phyloP scores from a whole-genome alignment of 2,113 vertebrate genomes.

The Deroptyus accipitrinus region DNA sequence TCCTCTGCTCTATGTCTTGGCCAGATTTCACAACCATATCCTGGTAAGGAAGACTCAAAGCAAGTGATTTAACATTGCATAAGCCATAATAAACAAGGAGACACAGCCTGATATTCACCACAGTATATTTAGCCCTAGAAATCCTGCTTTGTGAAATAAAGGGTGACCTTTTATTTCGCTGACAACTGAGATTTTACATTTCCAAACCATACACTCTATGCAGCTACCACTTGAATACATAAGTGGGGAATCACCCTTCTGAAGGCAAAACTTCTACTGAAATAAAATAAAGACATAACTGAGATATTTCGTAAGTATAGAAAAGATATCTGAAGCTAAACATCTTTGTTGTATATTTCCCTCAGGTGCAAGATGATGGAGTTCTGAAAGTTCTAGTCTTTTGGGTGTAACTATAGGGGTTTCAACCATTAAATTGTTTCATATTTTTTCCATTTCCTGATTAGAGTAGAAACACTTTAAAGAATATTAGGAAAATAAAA shows the following conservation, averaged over 20 bases:
- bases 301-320: background rate
- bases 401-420: background rate
- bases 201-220: rapidly evolving
- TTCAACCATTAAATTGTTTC: background rate
- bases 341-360: background rate
- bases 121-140: background rate
- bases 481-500: background rate
- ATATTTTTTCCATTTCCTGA: background rate
- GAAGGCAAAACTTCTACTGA: background rate
- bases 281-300: background rate
- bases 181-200: background rate
- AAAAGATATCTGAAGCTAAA: background rate
- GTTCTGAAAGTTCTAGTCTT: background rate
- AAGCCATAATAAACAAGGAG: background rate
- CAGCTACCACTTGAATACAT: background rate
- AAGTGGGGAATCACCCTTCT: background rate
- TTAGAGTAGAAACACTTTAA: background rate
- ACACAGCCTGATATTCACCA: background rate
- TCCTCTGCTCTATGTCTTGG: background rate
- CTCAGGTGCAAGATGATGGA: background rate
- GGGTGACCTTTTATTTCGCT: background rate
- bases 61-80: background rate
- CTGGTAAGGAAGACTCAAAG: background rate
- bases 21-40: background rate
- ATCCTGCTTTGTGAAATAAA: background rate